Conservation (phyloP, 1,140 invertebrate genomes). For the Chionoecetes opilio region DNA sequence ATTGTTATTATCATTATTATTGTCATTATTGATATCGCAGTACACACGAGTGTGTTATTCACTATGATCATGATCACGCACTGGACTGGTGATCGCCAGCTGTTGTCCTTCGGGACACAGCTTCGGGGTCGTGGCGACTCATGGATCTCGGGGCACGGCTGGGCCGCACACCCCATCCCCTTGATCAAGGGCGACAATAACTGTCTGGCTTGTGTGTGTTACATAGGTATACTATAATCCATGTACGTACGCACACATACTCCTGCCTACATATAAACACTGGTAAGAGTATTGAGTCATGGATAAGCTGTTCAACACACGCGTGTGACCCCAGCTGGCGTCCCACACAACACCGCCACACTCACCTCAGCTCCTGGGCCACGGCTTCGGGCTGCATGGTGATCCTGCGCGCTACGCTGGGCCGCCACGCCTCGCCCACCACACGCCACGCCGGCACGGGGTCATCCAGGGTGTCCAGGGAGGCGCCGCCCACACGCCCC, state of each 20-base stretch:
- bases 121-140: too few species aligned
- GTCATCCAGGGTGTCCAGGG: slow-evolving; percentile 70
- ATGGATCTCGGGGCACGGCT: too few species aligned
- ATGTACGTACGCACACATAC: background rate
- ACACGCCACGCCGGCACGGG: slow-evolving; percentile 68
- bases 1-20: background rate
- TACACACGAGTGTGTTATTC: too few species aligned
- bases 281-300: too few species aligned
- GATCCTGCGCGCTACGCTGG: slow-evolving; percentile 53
- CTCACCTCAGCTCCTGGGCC: slow-evolving; percentile 71
- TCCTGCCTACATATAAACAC: background rate
- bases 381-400: slow-evolving; percentile 71
- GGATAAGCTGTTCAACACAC: background rate
- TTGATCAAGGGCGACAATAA: too few species aligned
- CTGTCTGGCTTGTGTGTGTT: too few species aligned
- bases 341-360: background rate
- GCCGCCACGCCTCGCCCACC: slow-evolving; percentile 50
- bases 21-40: background rate
- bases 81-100: too few species aligned
- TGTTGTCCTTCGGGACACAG: too few species aligned
- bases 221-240: background rate
- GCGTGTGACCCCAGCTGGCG: too few species aligned
- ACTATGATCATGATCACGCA: too few species aligned
- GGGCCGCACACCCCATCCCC: background rate
- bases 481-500: slow-evolving; percentile 41